Evolutionary conservation across 2,888 invertebrate genomes (phyloP).

Genomic region (Neelides folsomi): DNA sequence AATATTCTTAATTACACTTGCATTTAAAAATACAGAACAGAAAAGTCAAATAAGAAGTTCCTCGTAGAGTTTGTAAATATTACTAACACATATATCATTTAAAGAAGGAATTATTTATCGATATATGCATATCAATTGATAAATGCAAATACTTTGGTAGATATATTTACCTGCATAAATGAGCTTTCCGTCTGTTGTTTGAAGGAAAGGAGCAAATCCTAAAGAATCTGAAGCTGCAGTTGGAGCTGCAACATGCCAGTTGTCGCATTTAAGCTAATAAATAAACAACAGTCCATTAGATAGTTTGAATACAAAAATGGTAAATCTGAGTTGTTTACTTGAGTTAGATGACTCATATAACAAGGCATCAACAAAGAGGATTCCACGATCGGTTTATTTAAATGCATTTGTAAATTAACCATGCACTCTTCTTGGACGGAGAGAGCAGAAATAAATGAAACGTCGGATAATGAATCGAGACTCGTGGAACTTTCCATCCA

Average conservation of each 20-base stretch:
- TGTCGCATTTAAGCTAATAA: slow-evolving; percentile 28
- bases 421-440: slow-evolving; percentile 85
- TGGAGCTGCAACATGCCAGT: slow-evolving; percentile 31
- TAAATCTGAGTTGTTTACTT: slow-evolving; percentile 39
- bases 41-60: too few relatives aligned
- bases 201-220: slow-evolving; percentile 29
- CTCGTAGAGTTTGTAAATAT: too few relatives aligned
- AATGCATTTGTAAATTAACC: slow-evolving; percentile 87
- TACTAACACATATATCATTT: too few relatives aligned
- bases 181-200: slow-evolving; percentile 29
- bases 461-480: slow-evolving; percentile 31
- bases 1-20: too few relatives aligned
- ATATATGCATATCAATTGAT: too few relatives aligned
- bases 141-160: too few relatives aligned
- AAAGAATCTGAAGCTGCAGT: slow-evolving; percentile 27
- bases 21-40: too few relatives aligned
- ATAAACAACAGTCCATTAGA: not conserved
- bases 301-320: not conserved
- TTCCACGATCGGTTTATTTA: slow-evolving; percentile 78
- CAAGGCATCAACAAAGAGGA: slow-evolving; percentile 90
- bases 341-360: slow-evolving; percentile 81
- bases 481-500: slow-evolving; percentile 30
- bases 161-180: slow-evolving; percentile 28
- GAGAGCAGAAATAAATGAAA: slow-evolving; percentile 60
- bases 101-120: too few relatives aligned